Evolutionary conservation across 2,888 invertebrate genomes (phyloP).

Genomic region (Homarus gammarus): DNA sequence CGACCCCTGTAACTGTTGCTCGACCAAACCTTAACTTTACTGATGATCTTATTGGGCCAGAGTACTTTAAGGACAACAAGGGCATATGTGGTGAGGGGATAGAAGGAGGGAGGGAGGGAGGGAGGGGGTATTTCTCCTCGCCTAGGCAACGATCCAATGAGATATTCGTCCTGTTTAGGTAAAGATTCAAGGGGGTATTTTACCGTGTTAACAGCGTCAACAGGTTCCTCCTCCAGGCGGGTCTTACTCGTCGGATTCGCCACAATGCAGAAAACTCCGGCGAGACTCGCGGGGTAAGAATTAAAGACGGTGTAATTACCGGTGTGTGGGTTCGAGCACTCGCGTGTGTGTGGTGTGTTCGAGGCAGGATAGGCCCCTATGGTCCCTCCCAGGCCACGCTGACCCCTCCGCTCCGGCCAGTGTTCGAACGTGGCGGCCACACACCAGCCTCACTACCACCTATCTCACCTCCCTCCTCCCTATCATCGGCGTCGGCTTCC

Average conservation of each 20-base stretch:
- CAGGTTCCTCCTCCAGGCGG: too few species aligned
- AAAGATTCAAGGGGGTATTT: too few species aligned
- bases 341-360: constrained; percentile 23
- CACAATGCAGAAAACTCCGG: constrained; percentile 1
- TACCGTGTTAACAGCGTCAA: too few species aligned
- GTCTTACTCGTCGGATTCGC: too few species aligned
- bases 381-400: constrained; percentile 7
- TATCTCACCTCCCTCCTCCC: too few species aligned
- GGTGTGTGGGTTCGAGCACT: neutral
- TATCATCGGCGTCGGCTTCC: too few species aligned
- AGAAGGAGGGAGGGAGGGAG: neutral
- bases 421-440: too few species aligned
- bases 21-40: constrained; percentile 43
- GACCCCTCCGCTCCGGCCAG: constrained; percentile 1
- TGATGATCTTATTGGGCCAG: constrained; percentile 38
- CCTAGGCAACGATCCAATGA: too few species aligned
- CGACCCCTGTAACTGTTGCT: constrained; percentile 13
- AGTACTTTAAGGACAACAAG: neutral
- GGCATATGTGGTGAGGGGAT: neutral
- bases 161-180: too few species aligned
- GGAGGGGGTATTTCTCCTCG: too few species aligned
- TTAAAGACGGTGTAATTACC: constrained; percentile 14
- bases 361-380: constrained; percentile 32
- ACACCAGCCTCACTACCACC: too few species aligned
- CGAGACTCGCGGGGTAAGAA: neutral